These are phyloP conservation scores for Syrmaticus mikado DNA, from an alignment of 2,113 vertebrate genomes.

Conservation along the genomic window DNA sequence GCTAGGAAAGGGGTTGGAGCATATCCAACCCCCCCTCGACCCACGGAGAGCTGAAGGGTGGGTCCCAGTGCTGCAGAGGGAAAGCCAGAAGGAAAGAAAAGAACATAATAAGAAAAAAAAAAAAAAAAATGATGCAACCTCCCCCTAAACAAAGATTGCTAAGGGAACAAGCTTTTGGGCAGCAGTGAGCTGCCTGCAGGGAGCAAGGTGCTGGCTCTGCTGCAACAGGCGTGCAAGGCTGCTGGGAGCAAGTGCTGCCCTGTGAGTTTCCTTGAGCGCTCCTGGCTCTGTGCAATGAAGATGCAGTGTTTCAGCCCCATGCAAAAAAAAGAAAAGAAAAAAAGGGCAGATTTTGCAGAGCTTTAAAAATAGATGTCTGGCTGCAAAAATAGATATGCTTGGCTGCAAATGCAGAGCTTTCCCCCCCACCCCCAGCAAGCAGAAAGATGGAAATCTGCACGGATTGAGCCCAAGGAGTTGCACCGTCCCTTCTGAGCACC, in stretches of 20 bases:
- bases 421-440: no score
- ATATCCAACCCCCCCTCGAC: rapidly evolving
- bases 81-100: background rate
- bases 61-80: slow-evolving; percentile 16
- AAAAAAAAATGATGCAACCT: background rate
- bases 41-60: background rate
- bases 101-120: no score
- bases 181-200: background rate
- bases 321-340: background rate
- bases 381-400: no score
- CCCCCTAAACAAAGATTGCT: background rate
- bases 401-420: no score
- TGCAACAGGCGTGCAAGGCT: background rate
- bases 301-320: background rate
- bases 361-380: no score
- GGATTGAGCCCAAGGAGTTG: no score
- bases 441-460: no score
- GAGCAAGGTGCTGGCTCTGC: background rate
- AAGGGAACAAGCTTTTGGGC: background rate
- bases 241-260: background rate
- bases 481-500: no score
- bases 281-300: background rate
- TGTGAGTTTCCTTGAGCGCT: background rate
- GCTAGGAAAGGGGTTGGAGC: background rate
- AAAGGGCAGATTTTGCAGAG: background rate